Percentiles rank a stretch among this genome's conserved stretches.
Conservation (phyloP, 2,113 vertebrate species). For the Lota lota region DNA sequence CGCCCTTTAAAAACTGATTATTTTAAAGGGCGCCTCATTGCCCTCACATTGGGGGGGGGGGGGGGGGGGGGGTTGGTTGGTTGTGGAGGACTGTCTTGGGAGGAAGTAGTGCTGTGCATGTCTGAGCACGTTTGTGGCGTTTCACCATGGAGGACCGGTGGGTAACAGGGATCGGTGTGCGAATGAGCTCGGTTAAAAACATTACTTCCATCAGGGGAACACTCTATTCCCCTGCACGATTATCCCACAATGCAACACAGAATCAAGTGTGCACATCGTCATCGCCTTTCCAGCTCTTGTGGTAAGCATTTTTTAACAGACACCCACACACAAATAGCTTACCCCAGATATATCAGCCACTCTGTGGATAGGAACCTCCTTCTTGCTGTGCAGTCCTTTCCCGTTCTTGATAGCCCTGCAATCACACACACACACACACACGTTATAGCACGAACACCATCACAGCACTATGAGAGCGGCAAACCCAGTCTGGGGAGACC, state of each 20-base stretch:
- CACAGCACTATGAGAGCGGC: slow-evolving; percentile 3
- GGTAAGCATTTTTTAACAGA: background rate
- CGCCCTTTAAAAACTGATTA: slow-evolving; percentile 65
- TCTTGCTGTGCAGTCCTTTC: slow-evolving; percentile 98
- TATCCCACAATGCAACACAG: background rate
- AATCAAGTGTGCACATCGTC: background rate
- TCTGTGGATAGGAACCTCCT: slow-evolving; percentile 95
- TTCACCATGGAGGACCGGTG: background rate
- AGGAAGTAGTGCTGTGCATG: slow-evolving; percentile 23
- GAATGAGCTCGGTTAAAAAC: slow-evolving; percentile 22
- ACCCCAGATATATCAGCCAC: slow-evolving; percentile 98
- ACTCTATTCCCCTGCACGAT: background rate
- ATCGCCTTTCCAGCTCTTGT: background rate
- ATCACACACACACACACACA: slow-evolving; percentile 32
- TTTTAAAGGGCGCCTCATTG: slow-evolving; percentile 57
- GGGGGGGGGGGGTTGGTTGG: too few species aligned
- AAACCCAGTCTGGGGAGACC: slow-evolving; percentile 23
- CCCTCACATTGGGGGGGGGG: slow-evolving; percentile 32
- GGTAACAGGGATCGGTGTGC: background rate
- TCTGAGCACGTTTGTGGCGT: background rate
- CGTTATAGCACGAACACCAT: slow-evolving; percentile 1
- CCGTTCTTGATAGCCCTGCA: slow-evolving; percentile 95
- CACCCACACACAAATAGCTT: slow-evolving; percentile 47
- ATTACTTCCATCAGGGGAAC: background rate
- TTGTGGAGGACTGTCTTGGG: slow-evolving; percentile 18